A percentile compares a stretch with the other conserved stretches of the same genome.
Evolutionary conservation across 92 coral and sea anemone species (phyloP).

Genomic region (Metridium senile): DNA sequence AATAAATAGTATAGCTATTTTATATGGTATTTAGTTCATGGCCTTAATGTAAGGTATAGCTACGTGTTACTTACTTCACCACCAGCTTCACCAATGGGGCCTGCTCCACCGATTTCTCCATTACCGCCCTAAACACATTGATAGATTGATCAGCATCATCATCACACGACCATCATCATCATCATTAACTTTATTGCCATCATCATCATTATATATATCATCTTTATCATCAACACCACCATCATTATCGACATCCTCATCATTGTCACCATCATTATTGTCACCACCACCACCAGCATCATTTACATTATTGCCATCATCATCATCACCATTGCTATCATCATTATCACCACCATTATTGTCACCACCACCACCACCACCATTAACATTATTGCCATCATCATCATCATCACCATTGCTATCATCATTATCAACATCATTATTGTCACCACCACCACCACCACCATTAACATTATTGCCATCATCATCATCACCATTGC

Average conservation of each 20-base stretch:
- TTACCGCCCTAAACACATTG: background rate
- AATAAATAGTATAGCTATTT: no score
- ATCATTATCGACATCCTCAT: background rate
- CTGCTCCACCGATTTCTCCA: slow-evolving; percentile 9
- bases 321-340: background rate
- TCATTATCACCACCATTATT: background rate
- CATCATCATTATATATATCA: background rate
- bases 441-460: background rate
- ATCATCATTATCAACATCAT: background rate
- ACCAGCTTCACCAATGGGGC: slow-evolving; percentile 9
- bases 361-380: background rate
- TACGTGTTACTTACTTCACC: slow-evolving; percentile 2
- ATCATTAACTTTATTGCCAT: background rate
- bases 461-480: background rate
- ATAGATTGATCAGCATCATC: background rate
- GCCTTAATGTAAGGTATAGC: background rate
- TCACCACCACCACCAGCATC: background rate
- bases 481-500: background rate
- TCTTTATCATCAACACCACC: background rate
- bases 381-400: background rate
- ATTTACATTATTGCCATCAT: background rate
- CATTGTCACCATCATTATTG: background rate
- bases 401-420: background rate
- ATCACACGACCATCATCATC: background rate
- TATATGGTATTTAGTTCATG: no score